Conservation (phyloP, 1,140 invertebrate genomes). For the Formica exsecta region DNA sequence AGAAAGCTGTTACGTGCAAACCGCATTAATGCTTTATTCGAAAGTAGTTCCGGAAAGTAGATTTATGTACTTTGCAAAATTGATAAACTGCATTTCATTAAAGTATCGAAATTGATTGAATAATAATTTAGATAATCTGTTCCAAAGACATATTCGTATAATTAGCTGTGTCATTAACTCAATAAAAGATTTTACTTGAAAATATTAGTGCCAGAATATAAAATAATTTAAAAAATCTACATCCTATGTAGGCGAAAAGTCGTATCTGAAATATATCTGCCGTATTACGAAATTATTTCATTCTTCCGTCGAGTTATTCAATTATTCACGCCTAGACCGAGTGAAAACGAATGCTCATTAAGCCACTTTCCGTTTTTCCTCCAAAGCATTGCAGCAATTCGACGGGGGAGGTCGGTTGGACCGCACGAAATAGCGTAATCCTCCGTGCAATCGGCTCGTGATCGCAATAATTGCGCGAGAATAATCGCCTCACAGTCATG, state of each 20-base stretch:
- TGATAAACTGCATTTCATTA: background rate
- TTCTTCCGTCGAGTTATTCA: background rate
- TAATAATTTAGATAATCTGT: background rate
- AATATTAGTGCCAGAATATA: background rate
- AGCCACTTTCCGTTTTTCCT: conserved; percentile 6
- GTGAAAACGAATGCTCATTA: conserved; percentile 5
- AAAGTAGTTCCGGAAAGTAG: conserved; percentile 44
- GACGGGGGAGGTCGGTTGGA: background rate
- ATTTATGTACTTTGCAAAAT: conserved; percentile 20
- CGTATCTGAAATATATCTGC: background rate
- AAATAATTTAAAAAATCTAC: background rate
- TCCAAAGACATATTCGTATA: background rate
- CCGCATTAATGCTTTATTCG: background rate
- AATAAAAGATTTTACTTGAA: background rate
- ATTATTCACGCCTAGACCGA: background rate
- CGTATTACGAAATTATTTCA: conserved; percentile 15
- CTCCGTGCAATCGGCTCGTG: background rate
- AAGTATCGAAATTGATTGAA: background rate
- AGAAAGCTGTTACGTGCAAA: conserved; percentile 45
- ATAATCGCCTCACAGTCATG: conserved; percentile 20
- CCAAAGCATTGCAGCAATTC: background rate
- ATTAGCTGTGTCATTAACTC: background rate
- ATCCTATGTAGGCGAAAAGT: background rate
- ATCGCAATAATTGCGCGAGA: background rate
- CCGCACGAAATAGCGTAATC: background rate